phyloP scores from a whole-genome alignment of 2,113 vertebrate species.

The Calyptomena viridis region DNA sequence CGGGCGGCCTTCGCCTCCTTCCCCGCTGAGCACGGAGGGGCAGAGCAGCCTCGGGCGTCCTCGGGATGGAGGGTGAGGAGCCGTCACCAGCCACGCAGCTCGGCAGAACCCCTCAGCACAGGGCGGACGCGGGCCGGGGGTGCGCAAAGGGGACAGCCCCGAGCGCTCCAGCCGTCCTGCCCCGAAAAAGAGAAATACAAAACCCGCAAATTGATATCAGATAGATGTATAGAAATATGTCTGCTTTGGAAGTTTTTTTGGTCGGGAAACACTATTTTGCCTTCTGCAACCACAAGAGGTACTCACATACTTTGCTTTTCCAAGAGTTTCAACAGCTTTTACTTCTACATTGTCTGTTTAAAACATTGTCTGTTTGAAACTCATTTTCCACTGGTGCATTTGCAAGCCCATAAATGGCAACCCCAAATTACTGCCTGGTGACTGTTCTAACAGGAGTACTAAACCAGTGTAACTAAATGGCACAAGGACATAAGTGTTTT shows the following conservation, averaged over 20 bases:
- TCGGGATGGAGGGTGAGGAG: too few species aligned
- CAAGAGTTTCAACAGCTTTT: neutral
- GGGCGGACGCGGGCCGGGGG: too few species aligned
- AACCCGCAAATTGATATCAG: neutral
- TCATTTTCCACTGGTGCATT: neutral
- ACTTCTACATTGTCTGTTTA: neutral
- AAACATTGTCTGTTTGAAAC: neutral
- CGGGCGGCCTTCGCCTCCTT: too few species aligned
- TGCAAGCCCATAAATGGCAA: neutral
- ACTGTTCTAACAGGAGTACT: neutral
- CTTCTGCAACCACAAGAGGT: slow-evolving; percentile 47
- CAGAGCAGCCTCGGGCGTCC: too few species aligned
- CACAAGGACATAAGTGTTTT: neutral
- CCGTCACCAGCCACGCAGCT: too few species aligned
- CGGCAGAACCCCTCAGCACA: too few species aligned
- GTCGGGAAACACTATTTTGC: neutral
- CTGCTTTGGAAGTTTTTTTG: neutral
- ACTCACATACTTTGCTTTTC: slow-evolving; percentile 17
- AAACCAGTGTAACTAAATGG: neutral
- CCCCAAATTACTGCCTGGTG: neutral
- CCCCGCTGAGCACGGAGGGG: too few species aligned
- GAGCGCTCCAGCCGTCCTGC: too few species aligned
- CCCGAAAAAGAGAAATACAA: too few species aligned
- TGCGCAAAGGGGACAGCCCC: too few species aligned
- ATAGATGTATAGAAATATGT: neutral